phyloP scores from a whole-genome alignment of 2,113 vertebrate species.

The Cyanistes caeruleus region DNA sequence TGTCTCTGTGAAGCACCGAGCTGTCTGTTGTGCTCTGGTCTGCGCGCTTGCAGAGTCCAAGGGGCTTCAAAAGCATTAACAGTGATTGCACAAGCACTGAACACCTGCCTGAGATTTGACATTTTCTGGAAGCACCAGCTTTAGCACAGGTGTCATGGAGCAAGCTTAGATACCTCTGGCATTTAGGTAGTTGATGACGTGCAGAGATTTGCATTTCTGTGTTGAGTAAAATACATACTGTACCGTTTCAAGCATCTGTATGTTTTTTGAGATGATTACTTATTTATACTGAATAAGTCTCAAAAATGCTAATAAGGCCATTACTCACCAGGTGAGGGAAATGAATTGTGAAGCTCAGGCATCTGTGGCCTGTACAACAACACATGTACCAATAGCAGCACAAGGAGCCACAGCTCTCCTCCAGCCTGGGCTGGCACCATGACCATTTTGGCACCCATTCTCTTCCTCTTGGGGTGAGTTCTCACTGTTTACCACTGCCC shows the following conservation, averaged over 20 bases:
- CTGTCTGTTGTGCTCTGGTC: not conserved
- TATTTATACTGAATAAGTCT: not conserved
- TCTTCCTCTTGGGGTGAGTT: not conserved
- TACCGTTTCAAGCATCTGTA: not conserved
- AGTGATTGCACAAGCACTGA: not conserved
- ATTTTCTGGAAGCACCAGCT: not conserved
- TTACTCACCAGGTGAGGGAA: not conserved
- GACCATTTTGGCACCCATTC: not conserved
- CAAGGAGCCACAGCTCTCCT: not conserved
- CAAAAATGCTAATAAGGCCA: not conserved
- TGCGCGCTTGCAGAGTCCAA: not conserved
- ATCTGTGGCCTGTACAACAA: not conserved
- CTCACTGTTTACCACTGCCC: not conserved
- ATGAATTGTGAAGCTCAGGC: not conserved
- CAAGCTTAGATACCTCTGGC: not conserved
- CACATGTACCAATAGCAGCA: not conserved
- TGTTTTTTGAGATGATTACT: not conserved
- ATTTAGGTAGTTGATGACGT: fast-evolving
- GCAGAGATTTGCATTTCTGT: not conserved
- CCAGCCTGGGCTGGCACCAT: not conserved
- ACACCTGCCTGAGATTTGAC: not conserved
- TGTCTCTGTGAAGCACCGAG: not conserved
- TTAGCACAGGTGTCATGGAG: not conserved
- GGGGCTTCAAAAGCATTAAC: not conserved
- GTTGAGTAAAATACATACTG: not conserved